Evolutionary conservation across 2,113 vertebrate species (phyloP), one percentile per base, ranked within the genome.

Genomic region (Oryzias woworae): DNA sequence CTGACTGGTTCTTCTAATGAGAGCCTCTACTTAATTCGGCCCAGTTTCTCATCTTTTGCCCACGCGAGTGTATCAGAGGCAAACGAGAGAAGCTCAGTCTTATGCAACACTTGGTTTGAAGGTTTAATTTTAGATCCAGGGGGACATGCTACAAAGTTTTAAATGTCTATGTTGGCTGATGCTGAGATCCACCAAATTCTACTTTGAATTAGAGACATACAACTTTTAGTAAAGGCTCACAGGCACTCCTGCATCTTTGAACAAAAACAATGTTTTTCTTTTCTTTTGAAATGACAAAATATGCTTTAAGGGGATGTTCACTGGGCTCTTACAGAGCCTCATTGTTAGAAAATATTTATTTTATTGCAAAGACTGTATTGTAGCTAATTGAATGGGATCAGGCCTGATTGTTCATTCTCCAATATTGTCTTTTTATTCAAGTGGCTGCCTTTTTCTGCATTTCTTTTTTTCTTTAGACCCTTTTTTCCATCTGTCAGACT

Each of bases 271-370:
- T 77, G 71, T 85, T 74, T 53, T 82, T 62, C n/a, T 66, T 52
- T 3, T 16, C 55, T 45, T 45, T 45, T 56, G 48, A 20, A 69
- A 76, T 78, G 63, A 85, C 73, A 84, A 58, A 51, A 58, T 62
- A 71, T 75, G 73, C 77, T 64, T 81, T 66, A 48, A 69, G 60
- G 66, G 63, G 58, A 48, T 83, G 78, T 71, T 51, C 56, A 61
- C 66, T 28, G 42, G 55, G 57, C 76, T 78, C 77, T 77, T 69
- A 52, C 77, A 71, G 65, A 80, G 73, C 78, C 62, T 66, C 62
- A 12, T 71, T 67, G 3, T 17, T 24, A 53, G 77, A 91, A 78
- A 90, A 91, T 92, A 85, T 92, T 91, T 91, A 48, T 92, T 87
- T 69, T 68, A 53, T 53, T 36, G 4, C 69, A 63, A 57, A 63